phyloP scores from a whole-genome alignment of 2,888 invertebrate genomes.

The Agapostemon virescens region DNA sequence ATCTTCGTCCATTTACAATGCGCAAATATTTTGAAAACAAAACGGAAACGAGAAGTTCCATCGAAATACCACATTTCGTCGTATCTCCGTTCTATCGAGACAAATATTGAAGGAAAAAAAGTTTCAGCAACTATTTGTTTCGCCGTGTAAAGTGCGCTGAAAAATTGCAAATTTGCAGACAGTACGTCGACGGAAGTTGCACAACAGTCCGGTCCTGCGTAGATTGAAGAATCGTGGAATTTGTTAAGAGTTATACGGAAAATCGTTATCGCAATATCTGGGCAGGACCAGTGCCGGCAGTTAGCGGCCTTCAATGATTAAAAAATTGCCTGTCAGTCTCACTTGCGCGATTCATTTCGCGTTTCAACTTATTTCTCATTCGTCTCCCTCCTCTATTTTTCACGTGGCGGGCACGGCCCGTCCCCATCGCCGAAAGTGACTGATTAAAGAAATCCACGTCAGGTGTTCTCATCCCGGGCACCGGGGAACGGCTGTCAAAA shows the following conservation, averaged over 20 bases:
- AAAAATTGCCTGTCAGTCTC: slow-evolving; percentile 75
- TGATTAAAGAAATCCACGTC: slow-evolving; percentile 77
- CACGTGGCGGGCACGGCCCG: slow-evolving; percentile 49
- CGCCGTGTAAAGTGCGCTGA: background rate
- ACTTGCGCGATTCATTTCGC: slow-evolving; percentile 75
- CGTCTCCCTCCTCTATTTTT: slow-evolving; percentile 44
- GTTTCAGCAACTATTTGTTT: background rate
- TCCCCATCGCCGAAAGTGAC: slow-evolving; percentile 68
- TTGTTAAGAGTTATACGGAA: slow-evolving; percentile 2
- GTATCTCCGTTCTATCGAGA: no score
- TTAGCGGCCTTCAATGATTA: slow-evolving; percentile 65
- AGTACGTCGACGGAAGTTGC: background rate
- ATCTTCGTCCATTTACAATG: no score
- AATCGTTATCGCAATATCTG: slow-evolving; percentile 9
- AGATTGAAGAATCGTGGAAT: background rate
- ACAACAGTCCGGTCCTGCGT: background rate
- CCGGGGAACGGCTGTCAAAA: slow-evolving; percentile 72
- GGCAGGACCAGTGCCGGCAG: slow-evolving; percentile 20
- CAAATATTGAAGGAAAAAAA: background rate
- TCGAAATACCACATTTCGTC: no score
- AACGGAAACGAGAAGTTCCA: background rate
- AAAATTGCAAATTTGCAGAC: background rate
- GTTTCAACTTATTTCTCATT: slow-evolving; percentile 66
- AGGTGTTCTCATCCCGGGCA: slow-evolving; percentile 66
- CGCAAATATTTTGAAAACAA: background rate